Conservation (phyloP, 2,888 invertebrate species). For the Dasypolia templi region DNA sequence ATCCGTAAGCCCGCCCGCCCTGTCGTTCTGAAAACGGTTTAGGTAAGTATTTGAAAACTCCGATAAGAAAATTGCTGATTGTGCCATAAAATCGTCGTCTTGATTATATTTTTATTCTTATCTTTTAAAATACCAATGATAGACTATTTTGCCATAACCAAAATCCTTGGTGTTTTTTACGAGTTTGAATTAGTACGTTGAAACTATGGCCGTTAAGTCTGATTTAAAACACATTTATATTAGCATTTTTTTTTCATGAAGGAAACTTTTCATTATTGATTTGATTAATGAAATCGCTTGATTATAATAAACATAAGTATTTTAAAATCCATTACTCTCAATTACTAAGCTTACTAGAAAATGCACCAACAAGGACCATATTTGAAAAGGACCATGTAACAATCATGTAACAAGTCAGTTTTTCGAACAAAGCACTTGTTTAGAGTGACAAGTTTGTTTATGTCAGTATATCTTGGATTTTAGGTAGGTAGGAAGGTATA, state of each 20-base stretch:
- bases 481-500: no score
- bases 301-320: not conserved
- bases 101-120: no score
- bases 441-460: no score
- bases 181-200: not conserved
- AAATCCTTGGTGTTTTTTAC: not conserved
- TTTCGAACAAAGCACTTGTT: no score
- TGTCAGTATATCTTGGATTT: no score
- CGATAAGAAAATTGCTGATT: not conserved
- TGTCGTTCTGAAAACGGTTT: not conserved
- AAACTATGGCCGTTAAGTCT: not conserved
- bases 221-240: not conserved
- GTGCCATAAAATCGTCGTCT: no score
- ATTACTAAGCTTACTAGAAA: no score
- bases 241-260: not conserved
- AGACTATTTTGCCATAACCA: not conserved
- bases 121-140: not conserved
- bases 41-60: not conserved
- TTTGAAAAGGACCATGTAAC: no score
- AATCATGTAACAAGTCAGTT: no score
- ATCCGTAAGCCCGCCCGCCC: not conserved
- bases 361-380: no score
- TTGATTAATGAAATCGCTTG: not conserved
- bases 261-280: not conserved
- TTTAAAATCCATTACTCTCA: no score